These are phyloP conservation scores for Creontiades dilutus DNA, from an alignment of 2,888 invertebrate genomes.

Conservation along the genomic window DNA sequence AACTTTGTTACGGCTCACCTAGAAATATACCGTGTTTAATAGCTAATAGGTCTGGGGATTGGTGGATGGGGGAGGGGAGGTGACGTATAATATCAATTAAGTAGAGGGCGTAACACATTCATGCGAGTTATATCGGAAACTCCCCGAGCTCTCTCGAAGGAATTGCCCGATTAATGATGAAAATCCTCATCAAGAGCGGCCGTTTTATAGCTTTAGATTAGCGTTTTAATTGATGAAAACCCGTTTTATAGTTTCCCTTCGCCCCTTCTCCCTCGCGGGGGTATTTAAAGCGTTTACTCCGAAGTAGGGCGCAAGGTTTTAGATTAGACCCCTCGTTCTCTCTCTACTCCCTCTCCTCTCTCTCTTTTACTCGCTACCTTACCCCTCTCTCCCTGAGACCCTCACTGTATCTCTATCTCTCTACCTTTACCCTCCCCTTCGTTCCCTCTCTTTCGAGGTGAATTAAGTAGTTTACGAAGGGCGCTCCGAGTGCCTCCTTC, in stretches of 20 bases:
- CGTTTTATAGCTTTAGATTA: slow-evolving; percentile 29
- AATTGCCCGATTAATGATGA: slow-evolving; percentile 33
- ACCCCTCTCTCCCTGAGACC: neutral
- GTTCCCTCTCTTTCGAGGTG: neutral
- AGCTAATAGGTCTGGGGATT: no score
- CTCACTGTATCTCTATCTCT: neutral
- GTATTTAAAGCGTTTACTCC: slow-evolving; percentile 42
- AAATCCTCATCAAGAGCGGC: slow-evolving; percentile 32
- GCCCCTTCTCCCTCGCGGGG: neutral
- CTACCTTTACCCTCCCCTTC: neutral
- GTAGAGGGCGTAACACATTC: neutral
- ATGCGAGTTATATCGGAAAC: slow-evolving; percentile 6
- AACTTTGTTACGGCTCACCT: no score
- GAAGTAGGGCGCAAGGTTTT: slow-evolving; percentile 8
- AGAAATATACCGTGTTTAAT: no score
- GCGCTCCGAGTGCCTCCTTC: slow-evolving; percentile 16
- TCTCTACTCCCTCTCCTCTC: no score
- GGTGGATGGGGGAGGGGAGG: no score
- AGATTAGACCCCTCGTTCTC: neutral
- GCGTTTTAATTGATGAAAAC: slow-evolving; percentile 42
- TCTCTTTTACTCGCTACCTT: neutral
- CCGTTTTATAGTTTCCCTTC: slow-evolving; percentile 29
- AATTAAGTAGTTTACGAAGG: slow-evolving; percentile 47
- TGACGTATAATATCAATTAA: slow-evolving; percentile 19
- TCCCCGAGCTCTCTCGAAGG: neutral